Conservation (phyloP, 30 jellyfish, hydroid and myxozoan species). For the Rhopilema esculentum region DNA sequence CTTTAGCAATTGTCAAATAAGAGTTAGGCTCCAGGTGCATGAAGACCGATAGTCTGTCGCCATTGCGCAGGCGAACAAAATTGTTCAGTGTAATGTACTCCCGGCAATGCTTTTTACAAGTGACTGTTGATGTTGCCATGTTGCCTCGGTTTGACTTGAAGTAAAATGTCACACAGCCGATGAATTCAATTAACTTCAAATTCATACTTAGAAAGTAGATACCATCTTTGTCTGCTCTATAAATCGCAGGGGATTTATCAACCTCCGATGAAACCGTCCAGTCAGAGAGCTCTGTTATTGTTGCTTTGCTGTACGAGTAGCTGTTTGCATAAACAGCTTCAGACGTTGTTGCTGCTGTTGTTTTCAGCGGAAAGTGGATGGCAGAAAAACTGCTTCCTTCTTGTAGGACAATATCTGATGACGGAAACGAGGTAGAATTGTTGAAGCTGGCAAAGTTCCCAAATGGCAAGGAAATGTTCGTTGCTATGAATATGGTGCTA, state of each 20-base stretch:
- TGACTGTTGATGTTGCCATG: constrained; percentile 49
- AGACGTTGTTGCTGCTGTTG: constrained; percentile 35
- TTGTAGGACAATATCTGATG: constrained; percentile 40
- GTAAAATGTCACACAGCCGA: constrained; percentile 59
- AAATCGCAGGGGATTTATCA: constrained; percentile 40
- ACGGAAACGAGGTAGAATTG: constrained; percentile 6
- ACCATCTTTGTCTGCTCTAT: constrained; percentile 45
- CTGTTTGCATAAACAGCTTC: constrained; percentile 23
- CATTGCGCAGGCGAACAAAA: constrained; percentile 57
- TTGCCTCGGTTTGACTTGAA: constrained; percentile 63
- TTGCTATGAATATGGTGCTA: constrained; percentile 26
- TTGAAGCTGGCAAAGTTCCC: background rate
- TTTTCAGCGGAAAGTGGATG: constrained; percentile 38
- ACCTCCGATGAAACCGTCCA: constrained; percentile 32
- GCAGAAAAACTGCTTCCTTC: constrained; percentile 72
- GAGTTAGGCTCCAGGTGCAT: constrained; percentile 39
- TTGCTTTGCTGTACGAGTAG: constrained; percentile 28
- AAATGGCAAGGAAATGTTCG: constrained; percentile 9
- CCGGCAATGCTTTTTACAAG: constrained; percentile 47
- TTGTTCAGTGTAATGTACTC: constrained; percentile 62
- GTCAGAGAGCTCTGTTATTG: constrained; percentile 36
- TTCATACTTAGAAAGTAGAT: constrained; percentile 55
- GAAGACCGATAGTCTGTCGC: constrained; percentile 52
- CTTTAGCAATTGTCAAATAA: constrained; percentile 43
- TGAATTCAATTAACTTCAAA: constrained; percentile 30